A percentile compares a stretch with the other conserved stretches of the same genome.
These are phyloP conservation scores for Phoebastria nigripes DNA, from an alignment of 2,797 vertebrate genomes.

Conservation along the genomic window DNA sequence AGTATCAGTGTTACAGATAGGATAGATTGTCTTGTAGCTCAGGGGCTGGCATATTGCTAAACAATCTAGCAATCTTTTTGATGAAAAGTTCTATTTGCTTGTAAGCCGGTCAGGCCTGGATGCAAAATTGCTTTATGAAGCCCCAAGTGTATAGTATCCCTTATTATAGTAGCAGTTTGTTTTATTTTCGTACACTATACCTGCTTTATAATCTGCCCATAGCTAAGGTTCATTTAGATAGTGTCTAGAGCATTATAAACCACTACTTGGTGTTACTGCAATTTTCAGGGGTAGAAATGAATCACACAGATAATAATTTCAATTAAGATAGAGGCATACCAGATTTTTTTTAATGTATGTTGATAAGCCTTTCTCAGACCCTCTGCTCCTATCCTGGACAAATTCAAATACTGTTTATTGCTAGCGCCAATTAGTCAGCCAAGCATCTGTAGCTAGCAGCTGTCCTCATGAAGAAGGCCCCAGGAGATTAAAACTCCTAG, in stretches of 20 bases:
- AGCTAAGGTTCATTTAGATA: background rate
- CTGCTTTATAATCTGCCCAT: background rate
- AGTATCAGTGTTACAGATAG: background rate
- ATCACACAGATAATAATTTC: background rate
- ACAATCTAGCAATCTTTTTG: background rate
- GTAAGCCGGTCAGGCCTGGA: background rate
- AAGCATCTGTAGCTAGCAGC: conserved; percentile 16
- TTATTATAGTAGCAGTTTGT: background rate
- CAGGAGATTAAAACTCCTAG: conserved; percentile 1
- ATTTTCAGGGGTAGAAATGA: background rate
- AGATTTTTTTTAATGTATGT: background rate
- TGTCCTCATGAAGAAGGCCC: background rate
- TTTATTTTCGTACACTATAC: background rate
- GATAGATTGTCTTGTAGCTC: background rate
- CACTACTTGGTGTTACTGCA: background rate
- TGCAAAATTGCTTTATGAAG: conserved; percentile 8
- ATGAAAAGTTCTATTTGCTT: background rate
- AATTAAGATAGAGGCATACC: background rate
- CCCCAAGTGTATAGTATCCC: background rate
- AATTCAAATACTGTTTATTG: conserved; percentile 16
- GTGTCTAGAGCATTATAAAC: background rate
- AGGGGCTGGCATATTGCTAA: background rate
- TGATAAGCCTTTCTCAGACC: background rate
- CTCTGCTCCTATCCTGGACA: background rate
- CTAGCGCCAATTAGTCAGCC: background rate